Percentiles rank a stretch among this genome's conserved stretches.
phyloP scores from a whole-genome alignment of 2,797 vertebrate species.

The Alectoris magna region DNA sequence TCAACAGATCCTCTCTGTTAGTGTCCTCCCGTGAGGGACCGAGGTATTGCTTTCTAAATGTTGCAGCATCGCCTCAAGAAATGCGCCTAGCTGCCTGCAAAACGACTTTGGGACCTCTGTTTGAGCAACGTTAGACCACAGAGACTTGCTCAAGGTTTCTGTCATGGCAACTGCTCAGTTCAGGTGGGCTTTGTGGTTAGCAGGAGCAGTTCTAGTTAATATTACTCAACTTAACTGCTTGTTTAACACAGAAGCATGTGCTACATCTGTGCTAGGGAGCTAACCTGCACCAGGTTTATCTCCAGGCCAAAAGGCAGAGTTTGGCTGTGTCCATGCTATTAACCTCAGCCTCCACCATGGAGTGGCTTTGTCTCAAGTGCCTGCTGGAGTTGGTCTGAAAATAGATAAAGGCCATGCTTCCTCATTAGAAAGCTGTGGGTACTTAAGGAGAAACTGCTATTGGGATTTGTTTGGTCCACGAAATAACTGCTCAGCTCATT shows the following conservation, averaged over 20 bases:
- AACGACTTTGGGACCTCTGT: not conserved
- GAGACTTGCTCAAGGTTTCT: not conserved
- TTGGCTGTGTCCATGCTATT: not conserved
- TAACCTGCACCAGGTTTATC: not conserved
- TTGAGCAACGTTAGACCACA: not conserved
- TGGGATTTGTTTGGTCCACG: not conserved
- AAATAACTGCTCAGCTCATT: not conserved
- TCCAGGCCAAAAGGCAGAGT: not conserved
- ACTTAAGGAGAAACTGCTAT: not conserved
- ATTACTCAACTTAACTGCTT: not conserved
- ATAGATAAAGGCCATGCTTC: too few relatives aligned
- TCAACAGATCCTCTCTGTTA: not conserved
- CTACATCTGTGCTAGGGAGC: not conserved
- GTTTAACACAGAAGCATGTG: not conserved
- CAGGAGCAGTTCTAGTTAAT: rapidly evolving
- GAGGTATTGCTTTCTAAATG: not conserved
- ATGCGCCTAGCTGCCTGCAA: not conserved
- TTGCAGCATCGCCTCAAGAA: not conserved
- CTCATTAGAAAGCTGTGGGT: too few relatives aligned
- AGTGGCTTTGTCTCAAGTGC: not conserved
- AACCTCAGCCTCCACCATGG: not conserved
- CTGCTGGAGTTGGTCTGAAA: not conserved
- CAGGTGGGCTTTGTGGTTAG: not conserved
- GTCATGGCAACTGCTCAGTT: not conserved
- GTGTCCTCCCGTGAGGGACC: not conserved